Evolutionary conservation across 2,113 vertebrate genomes (phyloP).

Genomic region (Oreochromis aureus): DNA sequence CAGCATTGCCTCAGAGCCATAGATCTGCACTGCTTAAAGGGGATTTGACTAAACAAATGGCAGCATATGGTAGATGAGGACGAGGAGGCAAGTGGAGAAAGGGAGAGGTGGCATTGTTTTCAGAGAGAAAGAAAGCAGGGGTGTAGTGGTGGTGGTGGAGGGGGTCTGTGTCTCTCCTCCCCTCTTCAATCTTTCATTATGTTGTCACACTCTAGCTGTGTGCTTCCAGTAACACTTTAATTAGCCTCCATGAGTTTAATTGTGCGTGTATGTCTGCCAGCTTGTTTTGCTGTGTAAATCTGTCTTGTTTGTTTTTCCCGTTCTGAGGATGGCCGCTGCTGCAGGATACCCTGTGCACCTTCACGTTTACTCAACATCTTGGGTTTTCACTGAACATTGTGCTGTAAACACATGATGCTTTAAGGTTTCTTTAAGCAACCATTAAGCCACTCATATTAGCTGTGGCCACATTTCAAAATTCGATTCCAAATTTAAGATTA

Average conservation of each 20-base stretch:
- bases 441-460: not conserved
- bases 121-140: slow-evolving; percentile 36
- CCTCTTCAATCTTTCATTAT: slow-evolving; percentile 76
- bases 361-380: not conserved
- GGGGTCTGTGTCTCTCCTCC: slow-evolving; percentile 54
- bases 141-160: slow-evolving; percentile 5
- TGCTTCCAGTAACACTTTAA: slow-evolving; percentile 71
- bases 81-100: slow-evolving; percentile 30
- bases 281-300: slow-evolving; percentile 59
- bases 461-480: not conserved
- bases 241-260: slow-evolving; percentile 71
- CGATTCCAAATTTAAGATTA: not conserved
- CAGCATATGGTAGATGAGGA: slow-evolving; percentile 81
- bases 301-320: slow-evolving; percentile 55
- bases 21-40: slow-evolving; percentile 61
- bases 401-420: not conserved
- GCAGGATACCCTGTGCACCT: not conserved
- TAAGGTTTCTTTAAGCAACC: not conserved
- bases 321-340: slow-evolving; percentile 6
- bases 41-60: slow-evolving; percentile 78
- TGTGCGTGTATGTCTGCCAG: slow-evolving; percentile 55
- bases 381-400: not conserved
- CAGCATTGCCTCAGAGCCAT: slow-evolving; percentile 38
- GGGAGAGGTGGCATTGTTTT: slow-evolving; percentile 71
- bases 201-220: slow-evolving; percentile 73